phyloP scores from a whole-genome alignment of 2,797 vertebrate genomes.

The Salarias fasciatus region DNA sequence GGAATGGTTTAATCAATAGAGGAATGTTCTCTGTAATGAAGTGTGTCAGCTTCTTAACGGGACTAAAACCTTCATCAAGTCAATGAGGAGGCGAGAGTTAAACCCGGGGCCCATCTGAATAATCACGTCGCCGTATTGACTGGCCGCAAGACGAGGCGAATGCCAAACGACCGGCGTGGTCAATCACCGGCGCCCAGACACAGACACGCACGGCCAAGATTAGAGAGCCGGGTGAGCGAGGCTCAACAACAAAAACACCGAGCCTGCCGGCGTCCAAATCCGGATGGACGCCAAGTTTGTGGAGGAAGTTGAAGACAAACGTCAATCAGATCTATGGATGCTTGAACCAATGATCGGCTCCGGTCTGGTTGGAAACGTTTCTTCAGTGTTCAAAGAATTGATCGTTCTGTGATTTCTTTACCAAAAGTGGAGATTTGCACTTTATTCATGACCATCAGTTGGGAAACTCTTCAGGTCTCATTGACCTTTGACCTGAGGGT shows the following conservation, averaged over 20 bases:
- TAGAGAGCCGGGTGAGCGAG: not conserved
- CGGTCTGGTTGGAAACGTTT: too few relatives aligned
- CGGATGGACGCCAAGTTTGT: too few relatives aligned
- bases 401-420: too few relatives aligned
- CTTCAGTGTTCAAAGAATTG: too few relatives aligned
- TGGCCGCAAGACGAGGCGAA: constrained; percentile 51
- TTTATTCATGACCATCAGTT: too few relatives aligned
- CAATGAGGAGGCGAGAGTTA: constrained; percentile 80
- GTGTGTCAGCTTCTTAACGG: constrained; percentile 93
- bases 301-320: too few relatives aligned
- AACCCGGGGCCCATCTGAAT: constrained; percentile 81
- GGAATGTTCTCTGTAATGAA: constrained; percentile 91
- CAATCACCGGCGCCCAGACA: constrained; percentile 36
- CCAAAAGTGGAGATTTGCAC: too few relatives aligned
- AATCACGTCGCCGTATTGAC: constrained; percentile 79
- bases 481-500: too few relatives aligned
- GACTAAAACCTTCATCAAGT: constrained; percentile 87
- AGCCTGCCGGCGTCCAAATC: too few relatives aligned
- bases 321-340: too few relatives aligned
- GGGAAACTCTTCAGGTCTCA: too few relatives aligned
- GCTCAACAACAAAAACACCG: not conserved
- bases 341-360: too few relatives aligned
- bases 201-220: constrained; percentile 12
- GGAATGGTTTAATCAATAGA: constrained; percentile 95
- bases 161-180: constrained; percentile 53